These are phyloP conservation scores for Plebejus melissa DNA, from an alignment of 2,888 invertebrate species.

Conservation along the genomic window DNA sequence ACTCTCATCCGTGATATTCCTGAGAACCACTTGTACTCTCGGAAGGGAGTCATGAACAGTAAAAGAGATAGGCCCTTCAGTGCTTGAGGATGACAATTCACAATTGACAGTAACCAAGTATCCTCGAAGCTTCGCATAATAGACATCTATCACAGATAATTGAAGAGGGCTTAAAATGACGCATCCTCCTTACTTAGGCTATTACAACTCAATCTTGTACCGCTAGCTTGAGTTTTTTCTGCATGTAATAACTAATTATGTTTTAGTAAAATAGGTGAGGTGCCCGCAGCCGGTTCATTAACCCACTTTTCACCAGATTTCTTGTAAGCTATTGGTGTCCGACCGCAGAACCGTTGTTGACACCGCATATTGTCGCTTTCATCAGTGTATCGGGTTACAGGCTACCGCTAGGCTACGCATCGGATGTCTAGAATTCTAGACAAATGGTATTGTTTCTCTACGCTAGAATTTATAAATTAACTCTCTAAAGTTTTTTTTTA, in stretches of 20 bases:
- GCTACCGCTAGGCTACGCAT: not conserved
- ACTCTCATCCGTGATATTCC: not conserved
- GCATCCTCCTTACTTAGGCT: not conserved
- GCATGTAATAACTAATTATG: slow-evolving; percentile 1
- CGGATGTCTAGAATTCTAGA: slow-evolving; percentile 8
- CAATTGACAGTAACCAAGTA: slow-evolving; percentile 17
- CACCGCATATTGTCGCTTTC: slow-evolving; percentile 32
- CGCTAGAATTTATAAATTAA: not conserved
- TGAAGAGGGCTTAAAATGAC: not conserved
- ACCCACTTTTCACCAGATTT: slow-evolving; percentile 27
- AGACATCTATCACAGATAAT: not conserved
- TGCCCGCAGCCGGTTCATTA: slow-evolving; percentile 26
- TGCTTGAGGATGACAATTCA: not conserved
- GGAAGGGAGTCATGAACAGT: not conserved
- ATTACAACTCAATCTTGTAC: not conserved
- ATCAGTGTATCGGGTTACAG: slow-evolving; percentile 23
- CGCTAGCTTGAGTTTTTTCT: not conserved
- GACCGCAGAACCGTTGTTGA: slow-evolving; percentile 30
- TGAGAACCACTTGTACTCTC: slow-evolving; percentile 6
- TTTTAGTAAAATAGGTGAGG: slow-evolving; percentile 19
- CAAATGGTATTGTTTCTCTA: slow-evolving; percentile 1
- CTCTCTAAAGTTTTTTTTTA: too few relatives aligned
- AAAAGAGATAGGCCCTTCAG: not conserved
- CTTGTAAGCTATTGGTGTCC: slow-evolving; percentile 26
- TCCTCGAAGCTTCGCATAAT: not conserved